Evolutionary conservation across 2,797 vertebrate genomes (phyloP), one percentile per base, ranked within the genome.

Genomic region (Pangasius djambal): DNA sequence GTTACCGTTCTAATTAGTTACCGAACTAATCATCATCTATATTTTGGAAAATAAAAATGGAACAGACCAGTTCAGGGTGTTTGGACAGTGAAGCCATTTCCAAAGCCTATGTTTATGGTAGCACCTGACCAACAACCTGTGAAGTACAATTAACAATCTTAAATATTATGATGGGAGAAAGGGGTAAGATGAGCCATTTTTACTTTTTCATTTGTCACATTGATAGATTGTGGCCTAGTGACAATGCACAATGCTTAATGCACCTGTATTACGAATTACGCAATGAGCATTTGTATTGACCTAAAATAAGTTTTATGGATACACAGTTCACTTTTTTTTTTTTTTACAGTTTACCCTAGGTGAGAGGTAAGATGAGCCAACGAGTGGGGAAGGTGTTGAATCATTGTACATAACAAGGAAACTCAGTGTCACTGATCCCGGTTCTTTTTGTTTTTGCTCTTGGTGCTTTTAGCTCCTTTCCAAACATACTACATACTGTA

Each of bases 41-140:
- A 87, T 86, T 86, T 85, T 72, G 75, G 31, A 10, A 81, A 72
- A 77, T 69, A 89, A 70, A 83, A 70, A 82, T 50, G 31, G 22
- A 74, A 86, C n/a, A 18, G 52, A 28, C 7, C 65, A 72, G 63
- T 31, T 85, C 25, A 16, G 52, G 6, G 13, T 31, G 37, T 75
- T 82, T 61, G 84, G 2, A 72, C 65, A 20, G 44, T 59, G 75
- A 85, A 59, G 37, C 34, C 72, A 79, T 89, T 86, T 59, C 65
- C 40, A 81, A 55, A 78, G 75, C 77, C 37, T 82, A 59, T 61
- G 18, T 31, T 50, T 55, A 37, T 61, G 52, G 50, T 52, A 70
- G 63, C 84, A 72, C 77, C 83, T 89, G 84, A 86, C 88, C 86
- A 85, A 85, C 55, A 70, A 55, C 65, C 65, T 85, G 83, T 85